phyloP scores from a whole-genome alignment of 2,113 vertebrate species.

The Malurus cyaneus region DNA sequence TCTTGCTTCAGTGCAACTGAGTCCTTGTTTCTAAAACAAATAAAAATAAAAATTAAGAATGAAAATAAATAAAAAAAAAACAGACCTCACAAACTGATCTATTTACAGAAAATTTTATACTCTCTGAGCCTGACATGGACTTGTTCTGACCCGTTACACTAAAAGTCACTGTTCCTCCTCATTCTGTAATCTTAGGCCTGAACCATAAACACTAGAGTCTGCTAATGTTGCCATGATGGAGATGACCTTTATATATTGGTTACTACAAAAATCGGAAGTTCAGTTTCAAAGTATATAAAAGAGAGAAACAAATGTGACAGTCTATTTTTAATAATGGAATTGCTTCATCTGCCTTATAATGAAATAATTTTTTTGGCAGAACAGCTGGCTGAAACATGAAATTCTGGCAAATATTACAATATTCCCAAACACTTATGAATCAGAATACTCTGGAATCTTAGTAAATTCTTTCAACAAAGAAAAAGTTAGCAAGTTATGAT shows the following conservation, averaged over 20 bases:
- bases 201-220: not conserved
- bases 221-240: not conserved
- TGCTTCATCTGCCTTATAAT: not conserved
- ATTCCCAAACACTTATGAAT: not conserved
- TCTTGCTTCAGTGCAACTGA: not conserved
- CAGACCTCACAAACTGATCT: not conserved
- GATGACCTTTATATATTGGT: not conserved
- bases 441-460: not conserved
- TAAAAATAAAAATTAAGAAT: not conserved
- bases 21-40: not conserved
- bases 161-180: not conserved
- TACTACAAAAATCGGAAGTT: not conserved
- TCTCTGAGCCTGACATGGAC: not conserved
- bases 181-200: not conserved
- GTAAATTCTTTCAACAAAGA: not conserved
- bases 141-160: not conserved
- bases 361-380: conserved; percentile 17
- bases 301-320: not conserved
- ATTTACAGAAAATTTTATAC: not conserved
- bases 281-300: not conserved
- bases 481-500: not conserved
- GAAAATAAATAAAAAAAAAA: not conserved
- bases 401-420: not conserved
- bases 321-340: not conserved
- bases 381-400: not conserved